These are phyloP conservation scores for Lepidurus packardi DNA, from an alignment of 1,140 invertebrate species.

Conservation along the genomic window DNA sequence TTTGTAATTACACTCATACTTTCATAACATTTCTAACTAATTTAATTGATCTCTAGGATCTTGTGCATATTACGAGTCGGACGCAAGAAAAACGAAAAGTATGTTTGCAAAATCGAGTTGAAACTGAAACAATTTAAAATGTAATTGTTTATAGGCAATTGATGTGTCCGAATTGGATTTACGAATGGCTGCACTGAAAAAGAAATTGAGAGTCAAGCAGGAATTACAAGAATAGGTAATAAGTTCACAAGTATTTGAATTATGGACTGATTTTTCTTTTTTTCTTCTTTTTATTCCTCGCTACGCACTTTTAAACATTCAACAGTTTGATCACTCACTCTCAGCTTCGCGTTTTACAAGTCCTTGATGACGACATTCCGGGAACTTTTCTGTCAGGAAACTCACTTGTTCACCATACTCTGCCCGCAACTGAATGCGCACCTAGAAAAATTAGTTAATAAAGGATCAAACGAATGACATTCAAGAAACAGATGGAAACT, in stretches of 20 bases:
- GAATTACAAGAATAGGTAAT: neutral
- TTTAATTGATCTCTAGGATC: neutral
- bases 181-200: neutral
- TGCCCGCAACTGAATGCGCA: conserved; percentile 53
- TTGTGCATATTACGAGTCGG: neutral
- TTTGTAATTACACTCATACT: neutral
- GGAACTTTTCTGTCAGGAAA: conserved; percentile 68
- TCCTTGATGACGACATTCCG: conserved; percentile 48
- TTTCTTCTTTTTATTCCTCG: neutral
- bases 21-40: neutral
- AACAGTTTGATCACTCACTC: neutral
- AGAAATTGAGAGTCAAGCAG: neutral
- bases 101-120: neutral
- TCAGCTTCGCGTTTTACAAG: conserved; percentile 23
- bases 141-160: neutral
- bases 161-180: neutral
- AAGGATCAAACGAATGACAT: neutral
- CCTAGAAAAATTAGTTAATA: conserved; percentile 40
- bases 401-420: conserved; percentile 65
- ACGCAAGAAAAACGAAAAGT: neutral
- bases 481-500: conserved; percentile 37
- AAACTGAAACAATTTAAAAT: neutral
- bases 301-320: neutral
- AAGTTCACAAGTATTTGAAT: neutral
- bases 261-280: neutral